These are phyloP conservation scores for Nemotelus nigrinus DNA, from an alignment of 2,888 invertebrate genomes.

Conservation along the genomic window DNA sequence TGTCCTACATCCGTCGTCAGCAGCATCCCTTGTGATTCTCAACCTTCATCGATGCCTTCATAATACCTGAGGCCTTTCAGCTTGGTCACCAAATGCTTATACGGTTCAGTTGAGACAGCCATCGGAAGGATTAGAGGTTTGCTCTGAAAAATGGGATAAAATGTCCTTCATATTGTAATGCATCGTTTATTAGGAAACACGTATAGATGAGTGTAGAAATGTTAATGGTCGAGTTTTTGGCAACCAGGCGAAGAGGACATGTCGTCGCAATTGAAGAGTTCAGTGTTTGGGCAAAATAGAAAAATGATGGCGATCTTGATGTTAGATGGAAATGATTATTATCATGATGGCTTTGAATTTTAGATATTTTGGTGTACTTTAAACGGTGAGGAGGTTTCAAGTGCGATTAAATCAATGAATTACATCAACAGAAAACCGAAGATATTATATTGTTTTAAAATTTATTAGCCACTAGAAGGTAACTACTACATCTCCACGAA, in stretches of 20 bases:
- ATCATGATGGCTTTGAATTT: neutral
- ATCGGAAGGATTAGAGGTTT: constrained; percentile 34
- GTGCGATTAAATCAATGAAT: no score
- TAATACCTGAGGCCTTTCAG: neutral
- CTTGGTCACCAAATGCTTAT: neutral
- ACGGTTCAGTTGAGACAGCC: constrained; percentile 39
- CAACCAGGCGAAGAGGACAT: neutral
- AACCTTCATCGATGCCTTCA: neutral
- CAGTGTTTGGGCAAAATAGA: neutral
- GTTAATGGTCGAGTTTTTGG: neutral
- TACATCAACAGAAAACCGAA: no score
- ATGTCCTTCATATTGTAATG: constrained; percentile 12
- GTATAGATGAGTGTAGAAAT: neutral
- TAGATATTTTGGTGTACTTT: no score
- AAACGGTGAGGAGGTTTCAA: no score
- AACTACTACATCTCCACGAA: no score
- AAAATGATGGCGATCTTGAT: neutral
- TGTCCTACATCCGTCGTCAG: neutral
- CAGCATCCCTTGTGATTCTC: neutral
- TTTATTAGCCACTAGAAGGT: no score
- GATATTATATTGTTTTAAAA: no score
- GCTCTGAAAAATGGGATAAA: constrained; percentile 5
- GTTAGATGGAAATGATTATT: neutral
- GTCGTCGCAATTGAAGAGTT: neutral
- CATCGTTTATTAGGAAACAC: no score